Conservation (phyloP, 92 coral and sea anemone species). For the Metridium senile region DNA sequence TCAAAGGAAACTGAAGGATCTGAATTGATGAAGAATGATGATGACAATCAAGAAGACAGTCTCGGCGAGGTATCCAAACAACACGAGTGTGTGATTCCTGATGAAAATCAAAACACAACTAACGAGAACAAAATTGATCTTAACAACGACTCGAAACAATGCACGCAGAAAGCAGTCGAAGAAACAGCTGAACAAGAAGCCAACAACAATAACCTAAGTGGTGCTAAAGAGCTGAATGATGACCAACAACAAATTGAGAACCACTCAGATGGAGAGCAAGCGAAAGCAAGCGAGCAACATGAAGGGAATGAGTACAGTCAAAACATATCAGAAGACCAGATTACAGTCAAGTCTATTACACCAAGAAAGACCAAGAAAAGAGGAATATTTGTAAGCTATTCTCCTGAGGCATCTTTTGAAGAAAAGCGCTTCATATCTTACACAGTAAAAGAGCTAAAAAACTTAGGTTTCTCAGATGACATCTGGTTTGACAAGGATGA, state of each 20-base stretch:
- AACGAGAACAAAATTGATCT: background rate
- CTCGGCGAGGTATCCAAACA: conserved; percentile 16
- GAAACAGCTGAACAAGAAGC: background rate
- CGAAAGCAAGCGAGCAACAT: background rate
- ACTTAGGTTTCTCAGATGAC: conserved; percentile 88
- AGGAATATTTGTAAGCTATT: conserved; percentile 88
- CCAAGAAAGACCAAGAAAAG: conserved; percentile 72
- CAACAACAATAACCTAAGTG: background rate
- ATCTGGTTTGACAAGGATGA: conserved; percentile 98
- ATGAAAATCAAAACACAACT: conserved; percentile 26
- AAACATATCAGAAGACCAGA: background rate
- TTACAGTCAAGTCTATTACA: conserved; percentile 45
- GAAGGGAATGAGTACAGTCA: conserved; percentile 13
- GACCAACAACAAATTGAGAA: background rate
- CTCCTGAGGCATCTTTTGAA: conserved; percentile 74
- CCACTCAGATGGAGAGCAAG: background rate
- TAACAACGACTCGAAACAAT: conserved; percentile 11
- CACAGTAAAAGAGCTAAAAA: conserved; percentile 80
- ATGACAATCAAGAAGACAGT: too few relatives aligned
- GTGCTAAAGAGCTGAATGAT: background rate
- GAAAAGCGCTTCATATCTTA: conserved; percentile 84
- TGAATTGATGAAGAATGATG: background rate
- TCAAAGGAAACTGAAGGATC: background rate
- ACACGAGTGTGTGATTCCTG: background rate
- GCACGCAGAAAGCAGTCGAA: conserved; percentile 3